Percentiles rank a stretch among this genome's conserved stretches.
These are phyloP conservation scores for Pseudococcus viburni DNA, from an alignment of 2,888 invertebrate genomes.

Conservation along the genomic window DNA sequence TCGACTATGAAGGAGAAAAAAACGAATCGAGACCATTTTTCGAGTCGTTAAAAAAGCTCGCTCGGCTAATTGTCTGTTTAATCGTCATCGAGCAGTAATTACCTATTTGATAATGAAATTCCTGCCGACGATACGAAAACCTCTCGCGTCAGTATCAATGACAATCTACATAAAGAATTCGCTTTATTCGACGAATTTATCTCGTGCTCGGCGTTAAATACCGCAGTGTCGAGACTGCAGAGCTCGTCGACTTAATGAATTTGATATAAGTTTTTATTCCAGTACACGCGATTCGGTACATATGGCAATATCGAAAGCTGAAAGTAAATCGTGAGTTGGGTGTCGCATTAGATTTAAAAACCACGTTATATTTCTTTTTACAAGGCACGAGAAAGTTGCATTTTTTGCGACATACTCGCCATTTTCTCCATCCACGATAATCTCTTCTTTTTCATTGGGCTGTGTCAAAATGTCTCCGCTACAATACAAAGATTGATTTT, in stretches of 20 bases:
- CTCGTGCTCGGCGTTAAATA: neutral
- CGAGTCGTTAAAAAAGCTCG: slow-evolving; percentile 1
- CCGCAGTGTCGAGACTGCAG: neutral
- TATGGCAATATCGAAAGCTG: slow-evolving; percentile 27
- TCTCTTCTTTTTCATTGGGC: neutral
- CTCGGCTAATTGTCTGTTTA: neutral
- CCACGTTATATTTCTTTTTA: slow-evolving; percentile 10
- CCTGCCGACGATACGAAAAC: neutral
- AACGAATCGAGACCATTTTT: neutral
- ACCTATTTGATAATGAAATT: slow-evolving; percentile 3
- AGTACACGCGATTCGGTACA: neutral
- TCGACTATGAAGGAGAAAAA: neutral
- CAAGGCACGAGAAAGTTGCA: slow-evolving; percentile 22
- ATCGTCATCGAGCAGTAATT: neutral
- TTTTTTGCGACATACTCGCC: neutral
- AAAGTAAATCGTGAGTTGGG: slow-evolving; percentile 31
- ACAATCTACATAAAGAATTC: neutral
- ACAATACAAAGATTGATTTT: slow-evolving; percentile 35
- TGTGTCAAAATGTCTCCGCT: neutral
- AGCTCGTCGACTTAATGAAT: neutral
- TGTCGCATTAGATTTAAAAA: neutral
- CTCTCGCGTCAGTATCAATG: neutral
- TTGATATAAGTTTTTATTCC: neutral
- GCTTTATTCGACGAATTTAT: neutral
- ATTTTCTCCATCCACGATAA: neutral